Evolutionary conservation across 1,140 invertebrate genomes (phyloP), one percentile per base, ranked within the genome.

Genomic region (Goniozus legneri): DNA sequence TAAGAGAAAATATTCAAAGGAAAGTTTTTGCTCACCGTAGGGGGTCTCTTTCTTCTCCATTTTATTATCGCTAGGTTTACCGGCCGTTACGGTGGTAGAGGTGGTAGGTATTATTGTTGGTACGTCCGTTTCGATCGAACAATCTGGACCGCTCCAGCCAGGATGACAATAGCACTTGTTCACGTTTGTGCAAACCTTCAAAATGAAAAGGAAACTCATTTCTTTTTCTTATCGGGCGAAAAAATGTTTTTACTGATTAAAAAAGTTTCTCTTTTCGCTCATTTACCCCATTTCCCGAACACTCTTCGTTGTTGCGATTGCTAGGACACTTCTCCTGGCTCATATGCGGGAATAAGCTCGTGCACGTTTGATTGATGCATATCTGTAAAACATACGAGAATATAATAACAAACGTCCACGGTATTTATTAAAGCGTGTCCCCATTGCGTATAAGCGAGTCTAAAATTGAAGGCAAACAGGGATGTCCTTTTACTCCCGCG

Each of bases 331-430:
- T 87, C 45, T 84, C 86, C 69, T 87, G 85, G 71, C 90, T 87
- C 30, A 91, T 84, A 73, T 86, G 84, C 8, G 86, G 85, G 72
- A 87, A 90, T 44, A 92, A 81, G 63, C 83, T 90, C 24, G 84
- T 82, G 73, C 92, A 96, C 15, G 91, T 90, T 77, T 95, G 91
- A 81, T 96, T 96, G 47, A 94, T 81, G 77, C 92, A 96, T 63
- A 96, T 83, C 81, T 85, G 63, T 21, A 74, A 74, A 3, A 27
- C n/a, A n/a, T n/a, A n/a, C n/a, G n/a, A n/a, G n/a, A n/a, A n/a
- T n/a, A n/a, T n/a, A n/a, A n/a, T n/a, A n/a, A n/a, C n/a, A n/a
- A n/a, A n/a, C n/a, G n/a, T n/a, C n/a, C n/a, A n/a, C n/a, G n/a
- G n/a, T n/a, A n/a, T n/a, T n/a, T n/a, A n/a, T n/a, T n/a, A n/a